Evolutionary conservation across 2,797 vertebrate species (phyloP).

Genomic region (Octomys mimax): DNA sequence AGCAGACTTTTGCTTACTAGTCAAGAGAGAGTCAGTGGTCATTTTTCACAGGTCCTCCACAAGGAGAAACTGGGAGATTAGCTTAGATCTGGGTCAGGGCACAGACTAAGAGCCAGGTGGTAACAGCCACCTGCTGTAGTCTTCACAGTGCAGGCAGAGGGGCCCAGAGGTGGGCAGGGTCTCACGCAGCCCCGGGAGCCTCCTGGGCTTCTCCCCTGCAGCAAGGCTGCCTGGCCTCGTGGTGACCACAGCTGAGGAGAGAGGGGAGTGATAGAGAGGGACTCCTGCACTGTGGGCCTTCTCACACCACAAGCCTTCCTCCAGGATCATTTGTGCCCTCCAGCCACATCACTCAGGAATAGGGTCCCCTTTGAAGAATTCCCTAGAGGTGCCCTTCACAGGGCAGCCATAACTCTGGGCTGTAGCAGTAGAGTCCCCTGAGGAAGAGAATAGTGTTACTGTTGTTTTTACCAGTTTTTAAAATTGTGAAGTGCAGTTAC

Average conservation of each 20-base stretch:
- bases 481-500: not conserved
- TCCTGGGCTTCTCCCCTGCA: not conserved
- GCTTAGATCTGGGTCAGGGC: not conserved
- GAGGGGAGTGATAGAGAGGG: not conserved
- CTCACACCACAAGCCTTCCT: not conserved
- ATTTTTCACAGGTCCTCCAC: not conserved
- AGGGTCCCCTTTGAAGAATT: not conserved
- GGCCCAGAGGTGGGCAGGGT: not conserved
- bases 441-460: not conserved
- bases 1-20: not conserved
- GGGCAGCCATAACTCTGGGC: not conserved
- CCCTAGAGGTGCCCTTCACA: not conserved
- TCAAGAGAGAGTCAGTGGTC: not conserved
- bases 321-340: too few species aligned
- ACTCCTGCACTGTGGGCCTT: not conserved
- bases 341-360: not conserved
- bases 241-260: not conserved
- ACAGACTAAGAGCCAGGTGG: not conserved
- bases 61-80: not conserved
- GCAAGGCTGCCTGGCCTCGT: not conserved
- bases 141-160: not conserved
- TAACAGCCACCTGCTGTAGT: not conserved
- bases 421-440: not conserved
- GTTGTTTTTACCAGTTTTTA: not conserved
- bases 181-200: not conserved